Evolutionary conservation across 2,113 vertebrate genomes (phyloP).

Genomic region (Menura novaehollandiae): DNA sequence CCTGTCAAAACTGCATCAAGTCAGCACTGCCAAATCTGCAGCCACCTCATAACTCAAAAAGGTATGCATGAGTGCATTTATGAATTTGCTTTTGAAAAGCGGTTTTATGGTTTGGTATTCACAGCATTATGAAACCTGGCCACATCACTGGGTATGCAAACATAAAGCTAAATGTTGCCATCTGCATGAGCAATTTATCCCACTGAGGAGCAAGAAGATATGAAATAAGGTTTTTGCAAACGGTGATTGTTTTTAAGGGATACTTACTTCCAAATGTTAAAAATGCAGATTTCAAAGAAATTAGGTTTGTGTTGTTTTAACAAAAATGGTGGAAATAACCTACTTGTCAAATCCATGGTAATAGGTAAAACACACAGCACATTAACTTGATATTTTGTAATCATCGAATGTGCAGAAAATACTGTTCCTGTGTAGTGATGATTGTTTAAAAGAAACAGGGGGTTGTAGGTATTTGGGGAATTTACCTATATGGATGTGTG

Average conservation of each 20-base stretch:
- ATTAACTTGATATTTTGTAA: background rate
- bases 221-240: background rate
- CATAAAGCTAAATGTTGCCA: slow-evolving; percentile 11
- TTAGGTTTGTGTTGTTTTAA: background rate
- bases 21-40: slow-evolving; percentile 62
- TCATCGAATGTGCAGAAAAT: background rate
- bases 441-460: background rate
- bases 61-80: slow-evolving; percentile 67
- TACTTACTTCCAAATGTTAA: background rate
- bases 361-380: background rate
- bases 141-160: background rate
- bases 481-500: background rate
- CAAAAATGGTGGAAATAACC: background rate
- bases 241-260: background rate
- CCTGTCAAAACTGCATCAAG: slow-evolving; percentile 74
- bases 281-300: background rate
- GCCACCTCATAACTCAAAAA: slow-evolving; percentile 70
- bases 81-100: slow-evolving; percentile 65
- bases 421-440: background rate
- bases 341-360: background rate
- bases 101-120: slow-evolving; percentile 55
- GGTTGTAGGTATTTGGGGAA: background rate
- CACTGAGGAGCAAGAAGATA: background rate
- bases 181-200: slow-evolving; percentile 21
- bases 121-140: slow-evolving; percentile 37